Base-by-base conservation (phyloP, 2,888 invertebrate species). In the Digitonthophagus gazella region DNA sequence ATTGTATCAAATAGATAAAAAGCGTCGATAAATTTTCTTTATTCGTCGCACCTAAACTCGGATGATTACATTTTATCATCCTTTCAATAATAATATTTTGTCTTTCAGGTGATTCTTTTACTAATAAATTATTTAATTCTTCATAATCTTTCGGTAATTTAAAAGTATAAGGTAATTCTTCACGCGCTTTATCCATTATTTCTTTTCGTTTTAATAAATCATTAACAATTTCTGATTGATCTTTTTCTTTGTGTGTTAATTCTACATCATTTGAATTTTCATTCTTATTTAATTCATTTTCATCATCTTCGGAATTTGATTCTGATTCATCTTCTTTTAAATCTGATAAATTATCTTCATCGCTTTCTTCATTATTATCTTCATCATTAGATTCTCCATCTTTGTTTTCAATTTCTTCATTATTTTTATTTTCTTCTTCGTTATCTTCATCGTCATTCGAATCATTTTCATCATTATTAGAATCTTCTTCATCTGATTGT, bases 41-140 rank as follows among this genome's bases (percentile, higher is more conserved):
- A 78, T 96, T 96, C 14, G 89, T 89, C 73, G 89, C 89, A 3
- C 89, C 89, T 65, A 96, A 81, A 76, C 93, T 90, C 1, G 93
- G 93, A 81, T 96, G 93, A 83, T 95, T 92, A 77, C 92, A 93
- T 83, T 95, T 95, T 15, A 96, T 91, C 74, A 97, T 89, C 76
- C 93, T 88, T 77, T 93, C 91, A 63, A 97, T 79, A 6, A 95
- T 90, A 8, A 88, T 84, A 0, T 88, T 84, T 76, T 93, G 92
- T 76, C 93, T 88, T 11, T 86, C 83, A 1, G 88, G 84, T 5
- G 88, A 84, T 75, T 89, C 88, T 55, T 86, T 85, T 64, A 84
- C 79, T 15, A 96, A 80, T 67, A 92, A 78, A 74, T 87, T 83
- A 79, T 88, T 78, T 58, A 93, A 85, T 68, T 86, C 86, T 69